A percentile compares a stretch with the other conserved stretches of the same genome.
Conservation (phyloP, 2,797 vertebrate species). For the Furcifer pardalis region DNA sequence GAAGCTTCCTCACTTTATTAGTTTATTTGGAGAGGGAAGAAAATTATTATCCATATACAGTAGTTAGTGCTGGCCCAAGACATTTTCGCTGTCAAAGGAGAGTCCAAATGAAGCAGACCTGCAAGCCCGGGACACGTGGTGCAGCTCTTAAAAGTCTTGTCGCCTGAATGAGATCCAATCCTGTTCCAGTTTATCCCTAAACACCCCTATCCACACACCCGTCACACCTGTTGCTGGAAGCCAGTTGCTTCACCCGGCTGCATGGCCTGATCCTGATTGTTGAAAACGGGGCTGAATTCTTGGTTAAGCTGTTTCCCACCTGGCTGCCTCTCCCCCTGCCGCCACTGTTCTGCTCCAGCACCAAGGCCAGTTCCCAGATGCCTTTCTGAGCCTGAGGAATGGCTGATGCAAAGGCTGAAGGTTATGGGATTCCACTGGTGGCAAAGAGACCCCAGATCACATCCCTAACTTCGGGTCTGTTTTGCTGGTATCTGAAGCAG, state of each 20-base stretch:
- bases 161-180: not conserved
- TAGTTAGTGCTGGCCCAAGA: not conserved
- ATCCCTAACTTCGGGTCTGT: constrained; percentile 3
- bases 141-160: not conserved
- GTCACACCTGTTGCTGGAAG: not conserved
- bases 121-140: too few relatives aligned
- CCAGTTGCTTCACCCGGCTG: not conserved
- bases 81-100: not conserved
- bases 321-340: not conserved
- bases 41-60: not conserved
- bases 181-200: not conserved
- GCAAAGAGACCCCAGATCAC: not conserved
- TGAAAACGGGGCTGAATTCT: not conserved
- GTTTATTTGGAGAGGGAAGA: not conserved
- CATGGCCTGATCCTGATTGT: not conserved
- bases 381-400: not conserved
- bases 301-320: not conserved
- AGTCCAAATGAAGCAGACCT: not conserved
- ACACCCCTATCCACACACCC: too few relatives aligned
- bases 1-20: not conserved
- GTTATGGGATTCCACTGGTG: not conserved
- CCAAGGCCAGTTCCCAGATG: constrained; percentile 77
- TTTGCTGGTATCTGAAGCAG: not conserved
- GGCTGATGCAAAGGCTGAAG: constrained; percentile 6
- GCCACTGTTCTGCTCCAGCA: constrained; percentile 66